A percentile compares a stretch with the other conserved stretches of the same genome.
These are phyloP conservation scores for Tauraco hartlaubi DNA, from an alignment of 2,797 vertebrate genomes.

Conservation along the genomic window DNA sequence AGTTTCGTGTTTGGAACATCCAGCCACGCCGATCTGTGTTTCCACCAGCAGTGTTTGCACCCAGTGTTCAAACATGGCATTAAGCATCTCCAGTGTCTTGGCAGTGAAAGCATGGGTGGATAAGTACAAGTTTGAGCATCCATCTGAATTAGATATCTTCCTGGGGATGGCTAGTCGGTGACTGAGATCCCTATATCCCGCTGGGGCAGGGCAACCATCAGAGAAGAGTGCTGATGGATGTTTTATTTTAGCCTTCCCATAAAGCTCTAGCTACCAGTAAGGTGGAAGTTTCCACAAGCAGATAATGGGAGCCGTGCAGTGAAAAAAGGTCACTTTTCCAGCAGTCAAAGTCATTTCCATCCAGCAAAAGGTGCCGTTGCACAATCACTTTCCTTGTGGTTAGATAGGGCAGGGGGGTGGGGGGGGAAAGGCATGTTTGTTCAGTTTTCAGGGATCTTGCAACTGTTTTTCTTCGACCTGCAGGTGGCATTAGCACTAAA, in stretches of 20 bases:
- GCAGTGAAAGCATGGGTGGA: not conserved
- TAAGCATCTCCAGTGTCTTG: not conserved
- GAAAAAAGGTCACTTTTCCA: constrained; percentile 24
- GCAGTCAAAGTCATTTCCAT: not conserved
- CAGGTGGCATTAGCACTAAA: constrained; percentile 86
- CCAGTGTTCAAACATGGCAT: not conserved
- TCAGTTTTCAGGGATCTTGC: constrained; percentile 67
- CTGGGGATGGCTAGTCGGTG: too few relatives aligned
- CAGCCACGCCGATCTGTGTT: rapidly evolving
- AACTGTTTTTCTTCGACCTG: constrained; percentile 82
- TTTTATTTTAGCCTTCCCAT: not conserved
- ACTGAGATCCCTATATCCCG: not conserved
- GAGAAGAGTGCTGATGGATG: not conserved
- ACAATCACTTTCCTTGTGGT: constrained; percentile 11
- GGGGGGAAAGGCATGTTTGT: not conserved
- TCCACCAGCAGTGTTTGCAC: not conserved
- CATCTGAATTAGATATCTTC: not conserved
- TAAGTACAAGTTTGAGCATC: not conserved
- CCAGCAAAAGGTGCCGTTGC: constrained; percentile 1
- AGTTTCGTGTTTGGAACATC: rapidly evolving
- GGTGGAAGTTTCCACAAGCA: not conserved
- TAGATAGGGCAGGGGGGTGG: not conserved
- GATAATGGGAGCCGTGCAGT: not conserved
- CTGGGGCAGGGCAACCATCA: not conserved
- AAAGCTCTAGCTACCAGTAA: not conserved